These are phyloP conservation scores for Tiliacea aurago DNA, from an alignment of 2,888 invertebrate genomes.

Conservation along the genomic window DNA sequence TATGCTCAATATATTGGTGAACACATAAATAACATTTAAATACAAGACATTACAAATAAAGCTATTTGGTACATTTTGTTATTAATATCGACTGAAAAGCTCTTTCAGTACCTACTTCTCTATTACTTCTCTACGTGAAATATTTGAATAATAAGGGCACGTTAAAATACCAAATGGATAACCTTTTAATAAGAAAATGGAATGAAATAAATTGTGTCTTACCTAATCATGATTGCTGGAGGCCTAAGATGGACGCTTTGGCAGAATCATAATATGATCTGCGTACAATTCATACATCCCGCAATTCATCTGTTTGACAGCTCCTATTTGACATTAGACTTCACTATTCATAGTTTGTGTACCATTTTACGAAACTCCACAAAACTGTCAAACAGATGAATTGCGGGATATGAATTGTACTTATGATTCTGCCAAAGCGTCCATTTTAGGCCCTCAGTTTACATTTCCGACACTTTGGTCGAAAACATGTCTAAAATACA, in stretches of 20 bases:
- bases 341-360: no score
- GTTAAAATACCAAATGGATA: slow-evolving; percentile 28
- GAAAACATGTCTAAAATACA: slow-evolving; percentile 15
- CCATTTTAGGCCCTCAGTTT: no score
- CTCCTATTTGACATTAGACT: no score
- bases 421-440: no score
- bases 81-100: slow-evolving; percentile 28
- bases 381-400: no score
- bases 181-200: slow-evolving; percentile 10
- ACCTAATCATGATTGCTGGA: slow-evolving; percentile 6
- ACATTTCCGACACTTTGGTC: slow-evolving; percentile 4
- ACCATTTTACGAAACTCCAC: no score
- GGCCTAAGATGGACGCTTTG: no score
- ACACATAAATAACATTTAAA: slow-evolving; percentile 45
- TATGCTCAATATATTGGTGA: slow-evolving; percentile 23
- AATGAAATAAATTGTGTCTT: slow-evolving; percentile 26
- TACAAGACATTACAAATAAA: slow-evolving; percentile 54
- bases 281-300: no score
- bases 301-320: no score
- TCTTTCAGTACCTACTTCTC: slow-evolving; percentile 10
- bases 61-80: slow-evolving; percentile 60
- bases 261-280: no score
- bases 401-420: no score
- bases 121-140: slow-evolving; percentile 13
- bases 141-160: slow-evolving; percentile 27